Evolutionary conservation across 2,113 vertebrate species (phyloP), one percentile per base, ranked within the genome.

Genomic region (Microcebus tavaratra): DNA sequence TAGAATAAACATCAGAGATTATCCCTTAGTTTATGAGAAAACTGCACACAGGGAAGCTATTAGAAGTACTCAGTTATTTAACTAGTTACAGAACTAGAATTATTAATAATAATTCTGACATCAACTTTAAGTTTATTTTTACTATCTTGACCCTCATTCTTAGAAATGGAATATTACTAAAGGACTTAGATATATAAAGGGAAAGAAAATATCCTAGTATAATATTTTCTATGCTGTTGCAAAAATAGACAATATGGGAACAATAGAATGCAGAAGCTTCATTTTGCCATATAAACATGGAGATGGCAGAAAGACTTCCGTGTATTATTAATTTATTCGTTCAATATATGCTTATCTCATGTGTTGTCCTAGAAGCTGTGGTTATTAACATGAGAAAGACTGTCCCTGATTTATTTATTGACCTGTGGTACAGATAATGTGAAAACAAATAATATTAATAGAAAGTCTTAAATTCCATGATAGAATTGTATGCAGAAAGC

Each of bases 81-180:
- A 20, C 20, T 83, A 11, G 57, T 61, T 86, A 83, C 48, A 79
- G 15, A 95, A 7, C 2, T 73, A 12, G 6, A 89, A 89, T 14
- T 65, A 78, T 29, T 39, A 59, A 50, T 68, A 70, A 50, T 27
- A 90, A 50, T 91, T 78, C 14, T 87, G 45, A 83, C 15, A 67
- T 42, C n/a, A 90, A 36, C 8, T 48, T 72, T 73, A 83, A 88
- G 80, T 89, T 84, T 34, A 73, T n/a, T 73, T 88, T 90, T 89
- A n/a, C 8, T 83, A 25, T 45, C 36, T 68, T 75, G 15, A 68
- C 4, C 1, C 1, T 12, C 12, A 75, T 90, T 93, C 63, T 63
- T 88, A 48, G 57, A 93, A 75, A 80, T 21, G 88, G n/a, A 80
- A 29, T 75, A 68, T 57, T 79, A 55, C 25, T 15, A 70, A 61